Evolutionary conservation across 2,888 invertebrate genomes (phyloP), one percentile per base, ranked within the genome.

Genomic region (Hypsopygia costalis): DNA sequence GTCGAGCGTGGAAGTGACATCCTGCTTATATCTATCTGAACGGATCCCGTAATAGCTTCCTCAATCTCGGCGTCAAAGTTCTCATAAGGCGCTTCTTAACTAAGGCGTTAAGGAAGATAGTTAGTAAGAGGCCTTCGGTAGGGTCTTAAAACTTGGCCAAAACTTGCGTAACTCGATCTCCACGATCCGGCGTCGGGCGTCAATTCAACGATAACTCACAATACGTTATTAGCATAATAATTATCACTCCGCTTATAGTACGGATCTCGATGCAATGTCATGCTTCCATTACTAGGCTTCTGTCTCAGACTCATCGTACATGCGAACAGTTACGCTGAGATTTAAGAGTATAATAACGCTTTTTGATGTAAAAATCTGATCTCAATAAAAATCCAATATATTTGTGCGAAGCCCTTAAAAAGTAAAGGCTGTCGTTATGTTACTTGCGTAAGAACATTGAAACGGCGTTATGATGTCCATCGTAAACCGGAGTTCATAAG

Each of bases 51-150:
- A 86, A 87, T 88, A 82, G 87, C 86, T 86, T 86, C 85, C 81
- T 86, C 86, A 86, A 87, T 86, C 85, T 83, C 79, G 59, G 74
- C 83, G 85, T 83, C 85, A 82, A 87, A 87, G 87, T 87, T 86
- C 86, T 87, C 86, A 82, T 86, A 85, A 85, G 86, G 74, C 81
- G 82, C 79, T 83, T 81, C 83, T 87, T 86, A 87, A 85, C 81
- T 86, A 82, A 82, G 82, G 85, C 86, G 82, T 81, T 81, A 82
- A 83, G 82, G 82, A 83, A 82, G 81, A 83, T 87, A 88, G 82
- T 82, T 81, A 74, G 81, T 75, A 70, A 78, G 81, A 81, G 83
- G 81, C 78, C 81, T 82, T 85, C 76, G 73, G 73, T 69, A 70
- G 79, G 83, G 82, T 81, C 83, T 86, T 82, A 85, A 81, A 83